Percentiles rank a stretch among this genome's conserved stretches.
Evolutionary conservation across 2,888 invertebrate species (phyloP).

Genomic region (Teleogryllus oceanicus): DNA sequence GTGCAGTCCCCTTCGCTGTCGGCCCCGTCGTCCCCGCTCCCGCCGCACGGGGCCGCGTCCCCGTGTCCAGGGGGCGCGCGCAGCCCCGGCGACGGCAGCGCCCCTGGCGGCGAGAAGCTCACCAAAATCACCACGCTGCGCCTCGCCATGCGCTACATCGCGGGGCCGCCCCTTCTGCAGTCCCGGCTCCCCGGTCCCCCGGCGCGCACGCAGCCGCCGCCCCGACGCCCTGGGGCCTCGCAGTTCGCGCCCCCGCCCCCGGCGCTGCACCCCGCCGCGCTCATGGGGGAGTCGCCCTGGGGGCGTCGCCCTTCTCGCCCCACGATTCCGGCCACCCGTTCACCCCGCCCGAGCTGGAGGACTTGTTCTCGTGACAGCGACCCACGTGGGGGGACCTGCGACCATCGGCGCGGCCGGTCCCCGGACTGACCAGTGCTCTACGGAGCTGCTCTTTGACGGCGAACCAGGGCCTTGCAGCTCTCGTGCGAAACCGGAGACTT

Average conservation of each 20-base stretch:
- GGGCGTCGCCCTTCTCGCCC: background rate
- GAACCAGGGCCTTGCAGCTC: too few species aligned
- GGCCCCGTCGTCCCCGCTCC: background rate
- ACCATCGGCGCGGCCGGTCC: too few species aligned
- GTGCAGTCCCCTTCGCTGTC: conserved; percentile 22
- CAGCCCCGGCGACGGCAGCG: background rate
- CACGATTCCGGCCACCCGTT: too few species aligned
- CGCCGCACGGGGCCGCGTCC: background rate
- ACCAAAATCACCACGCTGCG: conserved; percentile 87
- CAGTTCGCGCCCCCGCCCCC: background rate
- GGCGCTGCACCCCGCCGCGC: background rate
- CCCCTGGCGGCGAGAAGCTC: conserved; percentile 59
- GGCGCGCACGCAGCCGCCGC: background rate
- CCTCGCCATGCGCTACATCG: conserved; percentile 75
- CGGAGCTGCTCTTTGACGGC: too few species aligned
- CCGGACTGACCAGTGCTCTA: too few species aligned
- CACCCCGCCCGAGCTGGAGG: background rate
- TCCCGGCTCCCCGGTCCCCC: background rate
- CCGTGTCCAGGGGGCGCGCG: background rate
- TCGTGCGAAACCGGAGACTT: too few species aligned
- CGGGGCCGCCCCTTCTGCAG: background rate
- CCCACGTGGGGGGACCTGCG: too few species aligned
- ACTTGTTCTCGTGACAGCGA: background rate
- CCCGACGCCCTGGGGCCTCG: background rate
- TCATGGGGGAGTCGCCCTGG: conserved; percentile 4